Conservation (phyloP, 2,113 vertebrate genomes). For the Melanostigma gelatinosum region DNA sequence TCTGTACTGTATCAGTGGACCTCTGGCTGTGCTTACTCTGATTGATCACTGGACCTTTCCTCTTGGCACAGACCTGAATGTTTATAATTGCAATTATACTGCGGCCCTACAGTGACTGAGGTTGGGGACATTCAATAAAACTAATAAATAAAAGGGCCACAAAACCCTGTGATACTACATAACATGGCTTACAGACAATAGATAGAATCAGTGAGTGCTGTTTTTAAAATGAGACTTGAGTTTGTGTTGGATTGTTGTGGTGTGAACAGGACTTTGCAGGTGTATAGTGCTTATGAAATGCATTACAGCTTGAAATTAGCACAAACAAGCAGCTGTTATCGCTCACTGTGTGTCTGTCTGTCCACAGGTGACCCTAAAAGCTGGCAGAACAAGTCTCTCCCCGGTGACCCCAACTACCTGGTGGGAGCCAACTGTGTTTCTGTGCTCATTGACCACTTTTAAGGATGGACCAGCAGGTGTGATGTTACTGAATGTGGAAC, state of each 20-base stretch:
- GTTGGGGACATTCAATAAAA: constrained; percentile 50
- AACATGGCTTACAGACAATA: constrained; percentile 5
- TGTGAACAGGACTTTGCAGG: not conserved
- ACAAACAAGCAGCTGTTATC: constrained; percentile 11
- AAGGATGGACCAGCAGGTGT: constrained; percentile 80
- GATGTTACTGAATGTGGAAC: constrained; percentile 85
- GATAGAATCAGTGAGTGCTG: not conserved
- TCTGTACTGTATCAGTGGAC: constrained; percentile 1
- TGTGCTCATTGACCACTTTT: constrained; percentile 99
- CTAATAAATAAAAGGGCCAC: constrained; percentile 20
- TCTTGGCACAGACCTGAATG: constrained; percentile 50
- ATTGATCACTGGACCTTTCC: constrained; percentile 55
- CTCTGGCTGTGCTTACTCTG: constrained; percentile 21
- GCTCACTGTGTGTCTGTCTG: constrained; percentile 40
- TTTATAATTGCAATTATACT: constrained; percentile 58
- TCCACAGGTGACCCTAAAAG: constrained; percentile 96
- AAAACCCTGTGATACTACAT: not conserved
- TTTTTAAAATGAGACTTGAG: constrained; percentile 1
- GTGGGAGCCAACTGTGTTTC: constrained; percentile 99
- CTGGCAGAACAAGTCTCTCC: constrained; percentile 99
- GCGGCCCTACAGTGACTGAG: constrained; percentile 42
- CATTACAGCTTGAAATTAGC: not conserved
- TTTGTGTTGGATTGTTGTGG: not conserved
- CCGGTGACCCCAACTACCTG: constrained; percentile 98
- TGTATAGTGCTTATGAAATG: not conserved